Evolutionary conservation across 2,113 vertebrate species (phyloP).

Genomic region (Pygoscelis antarcticus): DNA sequence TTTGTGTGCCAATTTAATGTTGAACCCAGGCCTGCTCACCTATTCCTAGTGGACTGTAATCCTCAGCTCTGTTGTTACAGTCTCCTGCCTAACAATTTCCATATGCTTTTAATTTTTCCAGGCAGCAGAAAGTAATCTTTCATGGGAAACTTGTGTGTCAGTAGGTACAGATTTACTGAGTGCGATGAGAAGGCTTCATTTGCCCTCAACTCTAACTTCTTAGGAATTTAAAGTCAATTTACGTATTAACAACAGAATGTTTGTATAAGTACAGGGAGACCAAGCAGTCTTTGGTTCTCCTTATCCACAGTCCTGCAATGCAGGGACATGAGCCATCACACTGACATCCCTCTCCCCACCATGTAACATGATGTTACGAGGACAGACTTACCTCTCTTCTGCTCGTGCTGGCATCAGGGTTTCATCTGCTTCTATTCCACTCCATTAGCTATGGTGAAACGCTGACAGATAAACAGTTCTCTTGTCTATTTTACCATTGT

Average conservation of each 20-base stretch:
- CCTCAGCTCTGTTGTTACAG: neutral
- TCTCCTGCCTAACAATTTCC: neutral
- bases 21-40: neutral
- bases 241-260: neutral
- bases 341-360: neutral
- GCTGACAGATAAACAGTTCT: neutral
- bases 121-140: neutral
- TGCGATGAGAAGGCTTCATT: neutral
- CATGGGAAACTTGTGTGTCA: neutral
- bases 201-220: neutral
- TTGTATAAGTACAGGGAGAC: neutral
- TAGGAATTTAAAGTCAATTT: neutral
- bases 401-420: neutral
- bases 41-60: neutral
- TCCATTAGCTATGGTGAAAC: neutral
- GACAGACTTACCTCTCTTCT: neutral
- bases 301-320: neutral
- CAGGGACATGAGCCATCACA: neutral
- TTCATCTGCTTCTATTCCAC: neutral
- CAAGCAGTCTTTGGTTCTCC: neutral
- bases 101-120: neutral
- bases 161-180: neutral
- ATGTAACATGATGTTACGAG: neutral
- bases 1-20: neutral
- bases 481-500: neutral